These are phyloP conservation scores for Eremobia ochroleuca DNA, from an alignment of 2,888 invertebrate genomes.

Conservation along the genomic window DNA sequence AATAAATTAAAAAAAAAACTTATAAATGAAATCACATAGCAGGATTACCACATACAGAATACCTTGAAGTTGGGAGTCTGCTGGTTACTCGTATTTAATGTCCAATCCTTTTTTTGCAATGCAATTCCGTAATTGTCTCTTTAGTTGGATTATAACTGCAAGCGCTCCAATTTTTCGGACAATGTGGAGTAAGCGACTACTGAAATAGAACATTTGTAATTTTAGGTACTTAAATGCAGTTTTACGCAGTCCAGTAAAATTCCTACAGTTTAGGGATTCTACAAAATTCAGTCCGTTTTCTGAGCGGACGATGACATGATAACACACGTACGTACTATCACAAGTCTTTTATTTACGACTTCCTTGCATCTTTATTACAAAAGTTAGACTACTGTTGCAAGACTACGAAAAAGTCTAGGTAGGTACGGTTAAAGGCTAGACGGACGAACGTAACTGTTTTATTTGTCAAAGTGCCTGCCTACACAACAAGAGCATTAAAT, in stretches of 20 bases:
- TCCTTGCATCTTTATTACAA: neutral
- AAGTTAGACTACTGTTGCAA: neutral
- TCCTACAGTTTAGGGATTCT: neutral
- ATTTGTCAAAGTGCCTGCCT: neutral
- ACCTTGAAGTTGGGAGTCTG: neutral
- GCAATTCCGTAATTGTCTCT: too few relatives aligned
- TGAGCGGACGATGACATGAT: neutral
- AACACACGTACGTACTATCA: neutral
- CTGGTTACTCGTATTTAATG: too few relatives aligned
- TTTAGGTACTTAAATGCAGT: too few relatives aligned
- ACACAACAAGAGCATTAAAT: conserved; percentile 35
- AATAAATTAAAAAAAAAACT: too few relatives aligned
- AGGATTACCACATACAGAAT: neutral
- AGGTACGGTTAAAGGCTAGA: neutral
- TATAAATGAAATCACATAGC: neutral
- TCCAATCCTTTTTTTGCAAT: too few relatives aligned
- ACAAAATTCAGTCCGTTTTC: neutral
- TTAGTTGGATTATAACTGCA: too few relatives aligned
- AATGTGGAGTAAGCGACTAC: too few relatives aligned
- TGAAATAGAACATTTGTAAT: too few relatives aligned
- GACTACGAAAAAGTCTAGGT: neutral
- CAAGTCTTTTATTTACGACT: neutral
- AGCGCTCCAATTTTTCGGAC: too few relatives aligned
- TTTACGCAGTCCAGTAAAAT: neutral
- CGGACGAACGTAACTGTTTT: neutral